Percentiles rank a stretch among this genome's conserved stretches.
These are phyloP conservation scores for Aphelinus certus DNA, from an alignment of 1,140 invertebrate genomes.

Conservation along the genomic window DNA sequence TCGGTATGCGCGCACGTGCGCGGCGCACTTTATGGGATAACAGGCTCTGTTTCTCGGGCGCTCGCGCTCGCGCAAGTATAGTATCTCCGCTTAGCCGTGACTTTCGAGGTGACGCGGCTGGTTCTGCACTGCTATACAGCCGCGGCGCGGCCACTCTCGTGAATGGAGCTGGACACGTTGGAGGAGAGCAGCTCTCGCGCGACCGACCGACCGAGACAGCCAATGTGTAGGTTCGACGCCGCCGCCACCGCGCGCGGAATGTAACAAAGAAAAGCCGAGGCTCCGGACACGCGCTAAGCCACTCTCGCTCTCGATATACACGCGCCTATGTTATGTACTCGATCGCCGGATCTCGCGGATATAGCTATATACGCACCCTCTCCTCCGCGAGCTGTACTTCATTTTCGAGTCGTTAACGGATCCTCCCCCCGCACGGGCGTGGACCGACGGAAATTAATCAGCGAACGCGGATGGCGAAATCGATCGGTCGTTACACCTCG, in stretches of 20 bases:
- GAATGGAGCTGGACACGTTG: conserved; percentile 58
- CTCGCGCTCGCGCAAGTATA: conserved; percentile 27
- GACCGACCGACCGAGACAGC: conserved; percentile 5
- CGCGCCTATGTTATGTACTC: too few species aligned
- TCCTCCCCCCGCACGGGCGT: too few species aligned
- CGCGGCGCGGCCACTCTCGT: conserved; percentile 42
- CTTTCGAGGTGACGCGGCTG: conserved; percentile 42
- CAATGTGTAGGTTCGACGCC: conserved; percentile 24
- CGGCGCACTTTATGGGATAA: background rate
- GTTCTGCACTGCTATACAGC: conserved; percentile 21
- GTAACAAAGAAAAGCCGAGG: conserved; percentile 46
- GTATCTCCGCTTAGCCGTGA: conserved; percentile 47
- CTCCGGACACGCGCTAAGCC: background rate
- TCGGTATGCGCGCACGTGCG: conserved; percentile 10
- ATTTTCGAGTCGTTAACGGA: too few species aligned
- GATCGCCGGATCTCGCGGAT: too few species aligned
- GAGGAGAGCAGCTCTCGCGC: conserved; percentile 36
- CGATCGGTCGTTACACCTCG: too few species aligned
- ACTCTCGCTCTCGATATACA: conserved; percentile 38
- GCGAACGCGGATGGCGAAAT: too few species aligned
- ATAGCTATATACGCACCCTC: too few species aligned
- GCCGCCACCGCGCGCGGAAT: conserved; percentile 43
- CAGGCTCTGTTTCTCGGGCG: background rate
- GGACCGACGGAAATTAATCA: too few species aligned
- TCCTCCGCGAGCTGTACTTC: too few species aligned